phyloP scores from a whole-genome alignment of 2,888 invertebrate species.

The Eurytoma adleriae region DNA sequence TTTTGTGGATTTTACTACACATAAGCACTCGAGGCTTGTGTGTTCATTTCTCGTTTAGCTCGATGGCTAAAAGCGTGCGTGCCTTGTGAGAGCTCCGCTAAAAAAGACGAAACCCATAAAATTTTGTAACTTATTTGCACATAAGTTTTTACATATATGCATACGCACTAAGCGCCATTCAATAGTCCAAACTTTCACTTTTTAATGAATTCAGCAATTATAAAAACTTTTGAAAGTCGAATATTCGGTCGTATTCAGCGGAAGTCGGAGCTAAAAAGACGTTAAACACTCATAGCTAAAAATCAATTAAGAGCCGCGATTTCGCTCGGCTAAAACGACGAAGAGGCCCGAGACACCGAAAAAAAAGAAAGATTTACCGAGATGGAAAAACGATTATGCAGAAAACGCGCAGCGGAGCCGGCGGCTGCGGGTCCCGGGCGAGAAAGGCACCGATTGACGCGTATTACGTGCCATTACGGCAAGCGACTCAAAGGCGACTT shows the following conservation, averaged over 20 bases:
- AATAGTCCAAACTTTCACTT: constrained; percentile 42
- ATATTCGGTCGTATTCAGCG: no score
- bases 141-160: constrained; percentile 26
- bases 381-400: not conserved
- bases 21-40: no score
- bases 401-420: not conserved
- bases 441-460: constrained; percentile 35
- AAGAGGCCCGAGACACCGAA: not conserved
- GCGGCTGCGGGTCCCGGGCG: constrained; percentile 20
- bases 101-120: constrained; percentile 21
- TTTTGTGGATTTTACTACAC: no score
- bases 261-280: no score
- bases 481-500: constrained; percentile 8
- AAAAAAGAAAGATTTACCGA: not conserved
- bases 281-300: no score
- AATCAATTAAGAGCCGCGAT: no score
- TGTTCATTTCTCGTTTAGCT: no score
- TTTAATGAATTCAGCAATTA: constrained; percentile 38
- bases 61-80: no score
- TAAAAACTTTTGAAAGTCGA: not conserved
- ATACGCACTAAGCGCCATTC: not conserved
- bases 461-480: constrained; percentile 28
- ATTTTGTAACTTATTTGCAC: constrained; percentile 38
- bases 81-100: not conserved
- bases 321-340: no score